Percentiles rank a stretch among this genome's conserved stretches.
Evolutionary conservation across 2,113 vertebrate species (phyloP).

Genomic region (Gavia stellata): DNA sequence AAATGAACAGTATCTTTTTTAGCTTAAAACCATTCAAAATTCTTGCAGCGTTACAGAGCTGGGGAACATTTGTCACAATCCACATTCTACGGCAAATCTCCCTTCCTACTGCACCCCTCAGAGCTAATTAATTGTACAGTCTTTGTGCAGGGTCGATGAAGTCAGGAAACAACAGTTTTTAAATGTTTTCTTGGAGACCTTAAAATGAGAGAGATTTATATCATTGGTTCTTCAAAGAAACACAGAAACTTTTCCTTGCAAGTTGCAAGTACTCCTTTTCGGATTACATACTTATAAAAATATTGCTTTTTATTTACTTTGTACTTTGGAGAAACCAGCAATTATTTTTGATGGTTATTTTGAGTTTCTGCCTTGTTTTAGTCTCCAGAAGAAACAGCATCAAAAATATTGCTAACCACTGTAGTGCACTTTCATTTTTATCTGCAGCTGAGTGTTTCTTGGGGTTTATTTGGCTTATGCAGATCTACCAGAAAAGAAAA

Average conservation of each 20-base stretch:
- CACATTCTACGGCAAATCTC: not conserved
- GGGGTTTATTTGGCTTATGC: not conserved
- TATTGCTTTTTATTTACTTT: not conserved
- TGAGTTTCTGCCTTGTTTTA: not conserved
- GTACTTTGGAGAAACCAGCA: not conserved
- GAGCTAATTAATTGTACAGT: not conserved
- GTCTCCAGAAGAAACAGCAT: not conserved
- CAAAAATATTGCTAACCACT: not conserved
- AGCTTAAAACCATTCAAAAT: not conserved
- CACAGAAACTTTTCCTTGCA: not conserved
- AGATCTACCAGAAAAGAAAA: conserved; percentile 8
- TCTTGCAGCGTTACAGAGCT: not conserved
- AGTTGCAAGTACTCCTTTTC: not conserved
- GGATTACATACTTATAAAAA: not conserved
- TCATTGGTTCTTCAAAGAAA: not conserved
- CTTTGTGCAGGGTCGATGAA: not conserved
- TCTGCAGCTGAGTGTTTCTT: not conserved
- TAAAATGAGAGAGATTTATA: not conserved
- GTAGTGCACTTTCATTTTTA: not conserved
- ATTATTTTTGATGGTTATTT: not conserved
- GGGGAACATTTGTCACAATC: not conserved
- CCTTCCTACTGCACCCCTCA: not conserved
- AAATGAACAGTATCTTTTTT: not conserved
- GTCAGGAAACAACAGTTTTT: not conserved
- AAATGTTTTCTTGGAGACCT: not conserved